Evolutionary conservation across 2,113 vertebrate genomes (phyloP), one percentile per base, ranked within the genome.

Genomic region (Prionailurus bengalensis): DNA sequence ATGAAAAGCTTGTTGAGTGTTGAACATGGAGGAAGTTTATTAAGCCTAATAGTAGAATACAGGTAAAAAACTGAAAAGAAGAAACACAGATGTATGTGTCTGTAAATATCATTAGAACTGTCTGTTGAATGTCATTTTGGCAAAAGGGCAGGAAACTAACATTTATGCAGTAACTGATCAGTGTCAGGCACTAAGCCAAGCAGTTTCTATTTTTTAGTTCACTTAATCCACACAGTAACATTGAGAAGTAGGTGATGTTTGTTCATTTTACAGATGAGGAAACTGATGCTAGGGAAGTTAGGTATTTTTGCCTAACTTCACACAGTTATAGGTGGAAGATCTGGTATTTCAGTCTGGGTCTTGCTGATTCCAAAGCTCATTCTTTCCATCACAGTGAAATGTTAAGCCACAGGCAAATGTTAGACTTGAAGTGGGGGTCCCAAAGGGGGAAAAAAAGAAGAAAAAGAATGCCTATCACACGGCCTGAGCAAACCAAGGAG

Each of bases 61-160:
- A 96, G 80, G 76, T 91, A 94, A 96, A 96, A 33, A 92, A 92
- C 29, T 51, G 61, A 96, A 91, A 94, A 87, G 89, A 61, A 92
- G 66, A 95, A 94, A 63, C 42, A 83, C 48, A 85, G 85, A 79
- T 94, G 10, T 39, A 29, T 86, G 71, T 82, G 65, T 96, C 87
- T 96, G 84, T 97, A 94, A 89, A 94, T 97, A 97, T 80, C 91
- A 71, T 97, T 94, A 96, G 84, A 86, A 70, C 70, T 48, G 14
- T 92, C 82, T 84, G 58, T 91, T 95, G 84, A 96, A 88, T 96
- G 88, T 94, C 76, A 92, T 94, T 97, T 97, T 95, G 96, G 94
- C 76, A 92, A 86, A 96, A 95, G 95, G 71, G 76, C 85, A 96
- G 89, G 65, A 94, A 94, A 86, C 65, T 88, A 95, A 98, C 92